Evolutionary conservation across 2,113 vertebrate species (phyloP).

Genomic region (Lutjanus erythropterus): DNA sequence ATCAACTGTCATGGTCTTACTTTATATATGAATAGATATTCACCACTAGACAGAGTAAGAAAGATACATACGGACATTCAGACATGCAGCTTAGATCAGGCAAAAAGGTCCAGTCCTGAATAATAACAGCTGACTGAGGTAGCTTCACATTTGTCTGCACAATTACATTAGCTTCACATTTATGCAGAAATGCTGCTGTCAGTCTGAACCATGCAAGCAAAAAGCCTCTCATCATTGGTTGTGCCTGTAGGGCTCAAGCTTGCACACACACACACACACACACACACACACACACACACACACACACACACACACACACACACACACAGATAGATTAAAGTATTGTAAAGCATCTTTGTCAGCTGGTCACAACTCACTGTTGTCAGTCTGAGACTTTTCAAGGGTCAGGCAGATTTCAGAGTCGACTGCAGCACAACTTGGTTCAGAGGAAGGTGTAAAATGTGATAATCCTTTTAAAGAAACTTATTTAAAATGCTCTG

Average conservation of each 20-base stretch:
- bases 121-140: conserved; percentile 45
- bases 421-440: conserved; percentile 21
- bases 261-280: not conserved
- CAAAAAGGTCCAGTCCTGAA: conserved; percentile 27
- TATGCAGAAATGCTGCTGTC: conserved; percentile 47
- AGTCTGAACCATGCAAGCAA: conserved; percentile 42
- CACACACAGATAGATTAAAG: conserved; percentile 1
- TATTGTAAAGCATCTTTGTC: conserved; percentile 45
- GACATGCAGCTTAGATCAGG: conserved; percentile 6
- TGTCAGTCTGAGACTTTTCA: conserved; percentile 34
- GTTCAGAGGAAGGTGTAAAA: conserved; percentile 27
- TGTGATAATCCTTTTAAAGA: conserved; percentile 7
- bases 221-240: conserved; percentile 21
- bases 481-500: conserved; percentile 7
- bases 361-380: conserved; percentile 52
- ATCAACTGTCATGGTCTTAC: not conserved
- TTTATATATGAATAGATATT: conserved; percentile 17
- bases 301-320: conserved; percentile 1
- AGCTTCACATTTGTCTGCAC: conserved; percentile 38
- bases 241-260: conserved; percentile 18
- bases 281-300: not conserved
- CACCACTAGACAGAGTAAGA: not conserved
- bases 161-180: conserved; percentile 22
- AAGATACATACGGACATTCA: not conserved
- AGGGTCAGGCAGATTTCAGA: conserved; percentile 38